Base-by-base conservation (phyloP, 2,797 vertebrate genomes). In the Coregonus suidteri region DNA sequence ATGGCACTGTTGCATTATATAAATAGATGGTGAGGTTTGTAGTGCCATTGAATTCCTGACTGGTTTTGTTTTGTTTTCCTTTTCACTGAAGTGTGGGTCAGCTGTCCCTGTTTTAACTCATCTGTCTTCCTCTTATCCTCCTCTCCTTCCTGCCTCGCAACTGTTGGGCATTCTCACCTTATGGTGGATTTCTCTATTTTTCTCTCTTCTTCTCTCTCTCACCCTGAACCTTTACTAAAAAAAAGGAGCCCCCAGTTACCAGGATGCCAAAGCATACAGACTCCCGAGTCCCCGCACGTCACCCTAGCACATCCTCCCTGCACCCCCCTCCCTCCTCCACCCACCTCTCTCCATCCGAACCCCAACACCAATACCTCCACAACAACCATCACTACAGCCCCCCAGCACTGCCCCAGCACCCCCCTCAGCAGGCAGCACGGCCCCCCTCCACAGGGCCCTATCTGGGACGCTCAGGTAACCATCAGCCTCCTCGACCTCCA, bases 321-420 rank as follows among this genome's bases (percentile, higher is more conserved):
- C 91, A 94, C 90, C 85, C 92, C 88, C 91, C 92, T 87, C 95
- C 94, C 87, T 94, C 91, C 91, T 94, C 86, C 94, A 94, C 91
- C 86, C 94, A 91, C 92, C 92, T 91, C 92, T 85, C 89, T 93
- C 91, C 93, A 93, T 85, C 89, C 78, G 70, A 75, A 65, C 79
- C 79, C 69, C 77, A 79, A 77, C 75, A 72, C 71, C 72, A 59
- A 75, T 77, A 53, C 69, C 59, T 65, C 71, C 65, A 75, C 18
- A 75, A 70, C 62, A 47, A 47, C 41, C 9, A 47, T 3, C 67
- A 75, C 70, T 71, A 94, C 92, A 92, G 87, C 82, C 92, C 92
- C 88, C 84, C 90, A 53, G 41, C 71, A 79, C 85, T 86, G 65
- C 80, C 88, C 85, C 88, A 81, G 74, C 89, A 85, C 75, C 83